Evolutionary conservation across 2,888 invertebrate genomes (phyloP).

Genomic region (Pristionchus entomophagus): DNA sequence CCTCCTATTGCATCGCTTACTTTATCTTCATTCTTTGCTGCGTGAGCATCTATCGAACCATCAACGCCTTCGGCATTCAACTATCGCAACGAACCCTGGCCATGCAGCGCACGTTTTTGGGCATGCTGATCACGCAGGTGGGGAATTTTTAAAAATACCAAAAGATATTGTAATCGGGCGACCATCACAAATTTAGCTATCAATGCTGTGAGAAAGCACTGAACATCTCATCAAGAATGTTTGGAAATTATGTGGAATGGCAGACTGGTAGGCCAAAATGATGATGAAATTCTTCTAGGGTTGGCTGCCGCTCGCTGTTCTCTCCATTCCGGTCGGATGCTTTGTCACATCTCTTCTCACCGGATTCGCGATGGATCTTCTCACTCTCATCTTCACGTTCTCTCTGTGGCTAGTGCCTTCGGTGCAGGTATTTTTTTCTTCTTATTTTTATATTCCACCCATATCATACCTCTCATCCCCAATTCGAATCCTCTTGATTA

Average conservation of each 20-base stretch:
- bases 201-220: too few relatives aligned
- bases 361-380: neutral
- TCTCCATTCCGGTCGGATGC: neutral
- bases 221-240: too few relatives aligned
- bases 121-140: neutral
- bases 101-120: neutral
- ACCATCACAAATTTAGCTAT: too few relatives aligned
- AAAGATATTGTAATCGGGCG: too few relatives aligned
- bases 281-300: too few relatives aligned
- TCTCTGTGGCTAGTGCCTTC: neutral
- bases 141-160: neutral
- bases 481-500: too few relatives aligned
- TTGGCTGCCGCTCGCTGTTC: neutral
- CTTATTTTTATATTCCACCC: too few relatives aligned
- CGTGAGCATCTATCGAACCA: neutral
- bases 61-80: neutral
- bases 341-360: neutral
- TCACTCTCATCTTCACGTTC: neutral
- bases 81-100: neutral
- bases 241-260: too few relatives aligned
- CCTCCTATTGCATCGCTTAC: neutral
- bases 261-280: too few relatives aligned
- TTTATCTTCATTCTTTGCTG: neutral
- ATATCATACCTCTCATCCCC: too few relatives aligned
- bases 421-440: too few relatives aligned